A percentile compares a stretch with the other conserved stretches of the same genome.
Evolutionary conservation across 2,797 vertebrate genomes (phyloP).

Genomic region (Morus bassanus): DNA sequence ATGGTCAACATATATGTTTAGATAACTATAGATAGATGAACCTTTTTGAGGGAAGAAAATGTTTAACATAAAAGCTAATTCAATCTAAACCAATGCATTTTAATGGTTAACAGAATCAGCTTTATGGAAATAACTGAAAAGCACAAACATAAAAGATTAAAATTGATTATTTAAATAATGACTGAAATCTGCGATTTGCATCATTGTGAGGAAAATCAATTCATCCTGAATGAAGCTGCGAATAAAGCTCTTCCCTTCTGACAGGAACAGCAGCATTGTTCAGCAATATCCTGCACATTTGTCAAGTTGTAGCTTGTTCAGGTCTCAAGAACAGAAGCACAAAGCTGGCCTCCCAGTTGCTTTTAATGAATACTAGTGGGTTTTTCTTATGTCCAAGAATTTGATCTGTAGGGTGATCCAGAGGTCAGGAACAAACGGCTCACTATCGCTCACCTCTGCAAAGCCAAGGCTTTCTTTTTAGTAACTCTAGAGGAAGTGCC

Average conservation of each 20-base stretch:
- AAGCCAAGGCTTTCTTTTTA: constrained; percentile 72
- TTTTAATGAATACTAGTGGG: constrained; percentile 71
- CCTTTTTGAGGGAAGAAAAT: background rate
- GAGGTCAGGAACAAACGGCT: constrained; percentile 71
- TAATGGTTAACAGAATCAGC: background rate
- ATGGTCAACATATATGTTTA: background rate
- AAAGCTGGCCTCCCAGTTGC: constrained; percentile 64
- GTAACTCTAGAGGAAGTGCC: constrained; percentile 71
- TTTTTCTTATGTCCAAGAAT: constrained; percentile 69
- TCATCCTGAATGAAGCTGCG: background rate
- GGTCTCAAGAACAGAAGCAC: constrained; percentile 39
- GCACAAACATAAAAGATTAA: background rate
- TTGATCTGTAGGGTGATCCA: constrained; percentile 68
- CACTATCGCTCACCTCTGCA: constrained; percentile 48
- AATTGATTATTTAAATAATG: constrained; percentile 23
- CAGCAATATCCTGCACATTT: constrained; percentile 61
- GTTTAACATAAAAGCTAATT: background rate
- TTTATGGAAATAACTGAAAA: background rate
- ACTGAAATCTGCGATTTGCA: constrained; percentile 4
- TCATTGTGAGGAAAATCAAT: constrained; percentile 15
- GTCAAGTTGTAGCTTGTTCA: constrained; percentile 47
- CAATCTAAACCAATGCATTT: background rate
- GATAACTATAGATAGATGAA: background rate
- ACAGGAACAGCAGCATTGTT: constrained; percentile 68
- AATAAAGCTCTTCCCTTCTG: background rate